Evolutionary conservation across 2,797 vertebrate genomes (phyloP), one percentile per base, ranked within the genome.

Genomic region (Anabas testudineus): DNA sequence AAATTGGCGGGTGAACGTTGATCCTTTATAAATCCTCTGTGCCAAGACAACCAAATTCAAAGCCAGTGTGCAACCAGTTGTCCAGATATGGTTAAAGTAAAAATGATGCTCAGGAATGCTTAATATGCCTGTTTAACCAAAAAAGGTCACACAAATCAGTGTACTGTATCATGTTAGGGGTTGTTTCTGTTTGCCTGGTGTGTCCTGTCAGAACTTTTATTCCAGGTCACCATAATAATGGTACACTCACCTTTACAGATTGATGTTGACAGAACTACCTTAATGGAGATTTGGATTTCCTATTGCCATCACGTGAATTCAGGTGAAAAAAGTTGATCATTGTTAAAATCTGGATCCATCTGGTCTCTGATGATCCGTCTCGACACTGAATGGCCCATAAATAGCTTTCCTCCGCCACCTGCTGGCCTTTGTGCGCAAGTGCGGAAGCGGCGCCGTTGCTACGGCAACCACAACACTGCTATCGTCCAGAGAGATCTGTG

Each of bases 401-500:
- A 15, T 47, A 4, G 42, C 8, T 51, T 28, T 67, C 61, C 76
- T 5, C 2, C 45, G 69, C 73, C 83, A 81, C 51, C 86, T 88
- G 32, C 72, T 83, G 92, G 1, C 13, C 18, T 47, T 58, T n/a
- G 81, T 57, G 18, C 66, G 63, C 28, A 47, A 71, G 30, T 6
- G 1, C n/a, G n/a, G n/a, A n/a, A n/a, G 15, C 2, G 12, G 28
- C 32, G 56, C 32, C 36, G 91, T 91, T 83, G 55, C 65, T 42
- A 84, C 85, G 74, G 90, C 54, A 74, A 93, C 87, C 21, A 55
- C 52, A 85, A 80, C 76, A 81, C 18, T 13, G 66, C 3, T 18
- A 1, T 53, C 10, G 54, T 1, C 36, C 19, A 14, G 48, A 55
- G 52, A 62, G 77, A 10, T 19, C 74, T 21, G 71, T 65, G 78